These are phyloP conservation scores for Sitophilus oryzae DNA, from an alignment of 1,140 invertebrate species.

Conservation along the genomic window DNA sequence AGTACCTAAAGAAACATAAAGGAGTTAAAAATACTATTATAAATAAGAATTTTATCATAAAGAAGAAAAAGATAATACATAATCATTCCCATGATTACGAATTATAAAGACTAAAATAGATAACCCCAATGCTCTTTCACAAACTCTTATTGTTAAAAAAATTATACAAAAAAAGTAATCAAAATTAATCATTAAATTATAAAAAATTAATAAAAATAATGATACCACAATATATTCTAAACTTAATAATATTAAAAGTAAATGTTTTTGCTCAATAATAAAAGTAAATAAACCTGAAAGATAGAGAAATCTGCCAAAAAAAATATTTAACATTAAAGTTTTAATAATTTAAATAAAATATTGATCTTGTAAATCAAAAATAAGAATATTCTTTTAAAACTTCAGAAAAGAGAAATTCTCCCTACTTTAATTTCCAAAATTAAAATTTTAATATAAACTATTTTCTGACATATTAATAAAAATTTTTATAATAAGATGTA, in stretches of 20 bases:
- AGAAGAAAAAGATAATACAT: constrained; percentile 50
- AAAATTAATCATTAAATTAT: constrained; percentile 47
- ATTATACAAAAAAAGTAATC: constrained; percentile 52
- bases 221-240: constrained; percentile 52
- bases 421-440: constrained; percentile 50
- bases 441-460: constrained; percentile 41
- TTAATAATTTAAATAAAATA: constrained; percentile 56
- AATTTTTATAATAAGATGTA: constrained; percentile 39
- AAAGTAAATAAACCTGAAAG: constrained; percentile 44
- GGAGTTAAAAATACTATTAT: constrained; percentile 39
- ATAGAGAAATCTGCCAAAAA: constrained; percentile 45
- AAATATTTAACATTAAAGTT: constrained; percentile 44
- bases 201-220: constrained; percentile 47
- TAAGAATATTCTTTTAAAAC: constrained; percentile 50
- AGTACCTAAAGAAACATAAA: background rate
- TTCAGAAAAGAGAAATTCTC: constrained; percentile 49
- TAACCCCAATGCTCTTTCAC: constrained; percentile 53
- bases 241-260: constrained; percentile 48
- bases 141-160: constrained; percentile 54
- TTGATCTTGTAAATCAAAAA: constrained; percentile 55
- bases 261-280: constrained; percentile 49
- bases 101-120: constrained; percentile 53
- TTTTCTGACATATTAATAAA: constrained; percentile 42
- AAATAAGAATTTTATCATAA: constrained; percentile 51
- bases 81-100: constrained; percentile 52